Conservation (phyloP, 1,140 invertebrate genomes). For the Nixonia krombeini region DNA sequence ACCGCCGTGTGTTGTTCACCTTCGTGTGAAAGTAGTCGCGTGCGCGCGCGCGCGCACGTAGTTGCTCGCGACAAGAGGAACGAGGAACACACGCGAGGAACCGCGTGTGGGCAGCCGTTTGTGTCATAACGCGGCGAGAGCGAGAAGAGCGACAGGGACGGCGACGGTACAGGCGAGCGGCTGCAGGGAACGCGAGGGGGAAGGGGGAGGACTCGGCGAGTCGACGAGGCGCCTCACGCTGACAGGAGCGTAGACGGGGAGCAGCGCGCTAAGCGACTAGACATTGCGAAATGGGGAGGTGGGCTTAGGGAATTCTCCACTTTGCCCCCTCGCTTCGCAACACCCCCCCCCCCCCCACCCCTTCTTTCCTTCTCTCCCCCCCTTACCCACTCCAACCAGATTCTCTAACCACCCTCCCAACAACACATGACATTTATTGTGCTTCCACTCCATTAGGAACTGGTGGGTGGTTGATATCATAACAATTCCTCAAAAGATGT, state of each 20-base stretch:
- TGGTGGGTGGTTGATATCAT: too few relatives aligned
- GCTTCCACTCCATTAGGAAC: too few relatives aligned
- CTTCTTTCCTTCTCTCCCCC: not conserved
- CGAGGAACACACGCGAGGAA: conserved; percentile 8
- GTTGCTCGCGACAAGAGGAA: conserved; percentile 7
- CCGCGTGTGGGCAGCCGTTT: conserved; percentile 7
- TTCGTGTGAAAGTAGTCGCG: conserved; percentile 64
- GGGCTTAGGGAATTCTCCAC: too few relatives aligned
- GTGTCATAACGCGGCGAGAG: conserved; percentile 4
- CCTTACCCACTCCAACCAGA: too few relatives aligned
- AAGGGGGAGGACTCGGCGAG: conserved; percentile 7
- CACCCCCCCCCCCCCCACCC: too few relatives aligned
- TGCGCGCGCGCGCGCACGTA: conserved; percentile 7
- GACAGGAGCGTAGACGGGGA: not conserved
- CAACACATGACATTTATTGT: too few relatives aligned
- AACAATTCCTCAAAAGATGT: too few relatives aligned
- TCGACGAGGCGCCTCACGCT: conserved; percentile 2
- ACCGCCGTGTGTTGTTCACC: conserved; percentile 63
- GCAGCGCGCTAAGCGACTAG: too few relatives aligned
- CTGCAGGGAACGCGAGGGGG: too few relatives aligned
- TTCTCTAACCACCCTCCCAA: too few relatives aligned
- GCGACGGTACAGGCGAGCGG: not conserved
- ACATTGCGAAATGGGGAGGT: too few relatives aligned
- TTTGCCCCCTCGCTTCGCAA: not conserved
- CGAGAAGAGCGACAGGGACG: not conserved